These are phyloP conservation scores for Protobothrops mucrosquamatus DNA, from an alignment of 2,113 vertebrate genomes.

Conservation along the genomic window DNA sequence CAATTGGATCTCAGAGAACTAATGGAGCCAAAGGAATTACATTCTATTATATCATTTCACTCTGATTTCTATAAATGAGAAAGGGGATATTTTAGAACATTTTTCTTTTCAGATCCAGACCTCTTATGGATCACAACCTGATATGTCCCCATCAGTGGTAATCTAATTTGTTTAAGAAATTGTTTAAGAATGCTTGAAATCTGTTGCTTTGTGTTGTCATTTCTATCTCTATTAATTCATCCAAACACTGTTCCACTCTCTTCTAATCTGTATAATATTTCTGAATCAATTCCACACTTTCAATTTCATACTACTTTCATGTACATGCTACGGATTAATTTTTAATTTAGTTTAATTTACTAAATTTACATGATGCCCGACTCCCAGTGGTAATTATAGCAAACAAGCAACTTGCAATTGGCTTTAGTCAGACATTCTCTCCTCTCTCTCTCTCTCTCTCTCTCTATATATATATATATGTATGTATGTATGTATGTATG, in stretches of 20 bases:
- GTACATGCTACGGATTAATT: neutral
- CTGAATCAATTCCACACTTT: neutral
- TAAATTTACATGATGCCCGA: neutral
- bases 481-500: too few relatives aligned
- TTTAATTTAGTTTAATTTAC: neutral
- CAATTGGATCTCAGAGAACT: neutral
- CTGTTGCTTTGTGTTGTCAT: neutral
- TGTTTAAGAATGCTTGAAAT: neutral
- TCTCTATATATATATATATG: too few relatives aligned
- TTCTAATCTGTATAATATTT: neutral
- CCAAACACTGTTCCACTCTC: neutral
- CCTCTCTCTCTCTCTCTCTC: too few relatives aligned
- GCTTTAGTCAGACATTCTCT: neutral
- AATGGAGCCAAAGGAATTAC: neutral
- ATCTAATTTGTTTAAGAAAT: neutral
- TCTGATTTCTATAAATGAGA: neutral
- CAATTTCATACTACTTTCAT: neutral
- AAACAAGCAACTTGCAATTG: neutral
- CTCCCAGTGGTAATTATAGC: neutral
- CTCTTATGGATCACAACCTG: neutral
- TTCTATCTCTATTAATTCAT: neutral
- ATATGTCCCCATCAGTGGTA: neutral
- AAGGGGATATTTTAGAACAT: neutral
- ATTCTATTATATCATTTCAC: neutral
- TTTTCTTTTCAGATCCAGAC: neutral